These are phyloP conservation scores for Coelopa pilipes DNA, from an alignment of 2,888 invertebrate species.

Conservation along the genomic window DNA sequence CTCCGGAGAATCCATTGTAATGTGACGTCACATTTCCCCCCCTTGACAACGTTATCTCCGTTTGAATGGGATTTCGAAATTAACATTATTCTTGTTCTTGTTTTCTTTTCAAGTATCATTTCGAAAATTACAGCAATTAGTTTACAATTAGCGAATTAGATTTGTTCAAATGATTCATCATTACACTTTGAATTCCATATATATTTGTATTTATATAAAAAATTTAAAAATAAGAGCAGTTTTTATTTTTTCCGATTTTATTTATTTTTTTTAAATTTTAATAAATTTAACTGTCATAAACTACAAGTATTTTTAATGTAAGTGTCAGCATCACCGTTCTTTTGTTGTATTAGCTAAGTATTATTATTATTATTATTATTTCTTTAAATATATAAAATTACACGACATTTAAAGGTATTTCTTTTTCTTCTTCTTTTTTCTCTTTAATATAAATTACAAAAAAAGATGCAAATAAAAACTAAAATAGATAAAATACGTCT, in stretches of 20 bases:
- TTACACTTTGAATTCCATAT: background rate
- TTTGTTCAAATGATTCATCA: background rate
- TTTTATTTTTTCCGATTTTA: slow-evolving; percentile 29
- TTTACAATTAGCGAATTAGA: slow-evolving; percentile 1
- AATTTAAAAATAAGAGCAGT: slow-evolving; percentile 26
- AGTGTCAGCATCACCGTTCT: slow-evolving; percentile 11
- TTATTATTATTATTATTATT: no score
- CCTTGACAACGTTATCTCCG: no score
- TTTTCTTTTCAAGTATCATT: background rate
- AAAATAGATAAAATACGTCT: slow-evolving; percentile 21
- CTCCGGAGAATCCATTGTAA: no score
- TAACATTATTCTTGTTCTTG: background rate
- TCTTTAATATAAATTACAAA: slow-evolving; percentile 20
- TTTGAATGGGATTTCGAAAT: background rate
- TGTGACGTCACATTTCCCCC: no score
- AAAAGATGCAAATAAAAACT: slow-evolving; percentile 9
- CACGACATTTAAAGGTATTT: slow-evolving; percentile 15
- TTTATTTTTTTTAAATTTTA: slow-evolving; percentile 27
- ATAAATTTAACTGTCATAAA: slow-evolving; percentile 23
- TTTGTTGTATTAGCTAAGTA: slow-evolving; percentile 8
- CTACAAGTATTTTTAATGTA: slow-evolving; percentile 20
- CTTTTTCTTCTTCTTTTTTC: background rate
- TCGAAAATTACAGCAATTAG: background rate
- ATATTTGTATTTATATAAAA: slow-evolving; percentile 43
- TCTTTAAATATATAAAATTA: slow-evolving; percentile 18